Evolutionary conservation across 2,888 invertebrate genomes (phyloP), one percentile per base, ranked within the genome.

Genomic region (Hipparchia semele): DNA sequence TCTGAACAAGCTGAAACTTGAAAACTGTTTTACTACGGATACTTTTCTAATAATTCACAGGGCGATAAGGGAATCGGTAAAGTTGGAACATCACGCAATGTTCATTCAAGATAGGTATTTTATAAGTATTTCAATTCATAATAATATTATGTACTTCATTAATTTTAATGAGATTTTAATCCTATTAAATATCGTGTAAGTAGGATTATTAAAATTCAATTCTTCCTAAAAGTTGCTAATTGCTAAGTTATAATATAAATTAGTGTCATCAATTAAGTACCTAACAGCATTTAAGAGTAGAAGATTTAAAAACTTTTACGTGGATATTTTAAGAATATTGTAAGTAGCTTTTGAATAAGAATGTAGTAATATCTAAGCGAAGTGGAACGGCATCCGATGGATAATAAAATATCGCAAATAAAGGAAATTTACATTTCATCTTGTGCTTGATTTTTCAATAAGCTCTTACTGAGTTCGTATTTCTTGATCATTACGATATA

Each of bases 11-110:
- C 74, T 65, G 72, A 75, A 78, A 75, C 70, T 75, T 74, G 56
- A 70, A 77, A 71, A 75, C 71, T 74, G 74, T 78, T 76, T 76
- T 74, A 74, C 76, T 77, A 75, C 69, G 39, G 69, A 61, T 69
- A 69, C 75, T 76, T 75, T 77, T 75, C 67, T 74, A 70, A 71
- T 71, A 76, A 74, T 74, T 76, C 73, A 76, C 74, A 58, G 64
- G 59, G 62, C 53, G 75, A 76, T 74, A 76, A 76, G 73, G 73
- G 70, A 71, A 68, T 68, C 64, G 69, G 66, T 67, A 59, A 73
- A 74, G 54, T 70, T 74, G 54, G 23, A 12, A 56, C 13, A 60
- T 68, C 54, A 70, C 65, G 56, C 51, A 72, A 68, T 65, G 39
- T 49, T 53, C 13, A 9, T 59, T 72, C 53, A 39, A 68, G 23